A percentile compares a stretch with the other conserved stretches of the same genome.
Conservation (phyloP, 2,113 vertebrate genomes). For the Rattus rattus region DNA sequence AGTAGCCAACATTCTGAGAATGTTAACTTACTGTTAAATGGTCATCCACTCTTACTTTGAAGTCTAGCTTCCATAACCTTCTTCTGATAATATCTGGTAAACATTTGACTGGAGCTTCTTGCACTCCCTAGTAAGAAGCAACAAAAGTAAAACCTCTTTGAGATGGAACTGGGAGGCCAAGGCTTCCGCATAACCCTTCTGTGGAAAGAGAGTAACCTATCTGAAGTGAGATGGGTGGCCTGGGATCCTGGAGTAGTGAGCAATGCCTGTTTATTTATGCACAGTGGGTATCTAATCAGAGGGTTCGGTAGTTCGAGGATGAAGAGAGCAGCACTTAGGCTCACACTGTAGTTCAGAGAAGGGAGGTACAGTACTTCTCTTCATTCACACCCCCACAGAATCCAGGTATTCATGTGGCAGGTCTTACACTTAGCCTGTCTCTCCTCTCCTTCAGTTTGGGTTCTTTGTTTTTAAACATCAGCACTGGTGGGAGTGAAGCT, state of each 20-base stretch:
- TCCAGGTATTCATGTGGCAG: not conserved
- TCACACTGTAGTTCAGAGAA: not conserved
- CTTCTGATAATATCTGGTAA: constrained; percentile 31
- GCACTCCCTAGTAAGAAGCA: not conserved
- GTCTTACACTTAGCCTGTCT: not conserved
- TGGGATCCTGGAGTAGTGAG: not conserved
- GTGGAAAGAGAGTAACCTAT: not conserved
- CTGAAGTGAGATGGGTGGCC: not conserved
- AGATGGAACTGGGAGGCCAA: not conserved
- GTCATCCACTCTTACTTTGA: constrained; percentile 44
- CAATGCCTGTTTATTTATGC: constrained; percentile 34
- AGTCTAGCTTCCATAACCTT: constrained; percentile 37
- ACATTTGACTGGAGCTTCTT: not conserved
- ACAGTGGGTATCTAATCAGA: not conserved
- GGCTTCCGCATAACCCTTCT: not conserved
- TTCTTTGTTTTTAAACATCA: constrained; percentile 47
- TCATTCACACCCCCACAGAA: not conserved
- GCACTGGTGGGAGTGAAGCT: not conserved
- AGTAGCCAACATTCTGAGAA: constrained; percentile 17
- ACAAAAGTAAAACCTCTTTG: not conserved
- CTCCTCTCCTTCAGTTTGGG: not conserved
- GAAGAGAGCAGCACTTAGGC: not conserved
- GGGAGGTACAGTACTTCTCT: not conserved
- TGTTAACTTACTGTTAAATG: not conserved
- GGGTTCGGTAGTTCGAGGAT: constrained; percentile 48